These are phyloP conservation scores for Petrophora chlorosata DNA, from an alignment of 2,888 invertebrate species.

Conservation along the genomic window DNA sequence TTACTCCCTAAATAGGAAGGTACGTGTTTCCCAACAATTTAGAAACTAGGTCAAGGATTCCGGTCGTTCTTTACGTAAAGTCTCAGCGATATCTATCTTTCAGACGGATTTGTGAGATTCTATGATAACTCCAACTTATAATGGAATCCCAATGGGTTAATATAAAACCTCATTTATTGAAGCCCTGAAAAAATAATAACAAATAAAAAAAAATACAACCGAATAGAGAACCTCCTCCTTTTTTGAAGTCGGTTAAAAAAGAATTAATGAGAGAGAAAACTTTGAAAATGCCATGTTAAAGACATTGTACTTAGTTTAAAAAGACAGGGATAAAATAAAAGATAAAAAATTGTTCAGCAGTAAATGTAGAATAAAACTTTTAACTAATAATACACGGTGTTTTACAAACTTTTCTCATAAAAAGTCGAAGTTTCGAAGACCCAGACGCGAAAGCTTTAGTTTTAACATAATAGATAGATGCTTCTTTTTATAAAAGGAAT, in stretches of 20 bases:
- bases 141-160: slow-evolving; percentile 8
- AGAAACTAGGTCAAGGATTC: slow-evolving; percentile 17
- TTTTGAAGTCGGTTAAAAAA: too few relatives aligned
- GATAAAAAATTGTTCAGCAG: slow-evolving; percentile 8
- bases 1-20: slow-evolving; percentile 5
- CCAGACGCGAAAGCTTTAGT: slow-evolving; percentile 21
- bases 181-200: background rate
- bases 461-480: slow-evolving; percentile 3
- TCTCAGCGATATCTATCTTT: too few relatives aligned
- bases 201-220: too few relatives aligned
- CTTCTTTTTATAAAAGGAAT: background rate
- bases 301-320: background rate
- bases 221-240: too few relatives aligned
- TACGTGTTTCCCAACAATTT: slow-evolving; percentile 12
- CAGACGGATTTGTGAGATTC: too few relatives aligned
- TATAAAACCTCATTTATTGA: slow-evolving; percentile 13
- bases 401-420: slow-evolving; percentile 31
- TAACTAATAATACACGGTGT: slow-evolving; percentile 22
- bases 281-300: background rate
- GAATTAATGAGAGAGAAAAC: too few relatives aligned
- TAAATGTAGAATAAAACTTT: slow-evolving; percentile 26
- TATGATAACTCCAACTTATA: slow-evolving; percentile 15
- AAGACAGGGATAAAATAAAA: background rate
- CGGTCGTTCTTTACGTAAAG: too few relatives aligned
- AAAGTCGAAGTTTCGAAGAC: slow-evolving; percentile 23